phyloP scores from a whole-genome alignment of 2,113 vertebrate genomes.

The Candoia aspera region DNA sequence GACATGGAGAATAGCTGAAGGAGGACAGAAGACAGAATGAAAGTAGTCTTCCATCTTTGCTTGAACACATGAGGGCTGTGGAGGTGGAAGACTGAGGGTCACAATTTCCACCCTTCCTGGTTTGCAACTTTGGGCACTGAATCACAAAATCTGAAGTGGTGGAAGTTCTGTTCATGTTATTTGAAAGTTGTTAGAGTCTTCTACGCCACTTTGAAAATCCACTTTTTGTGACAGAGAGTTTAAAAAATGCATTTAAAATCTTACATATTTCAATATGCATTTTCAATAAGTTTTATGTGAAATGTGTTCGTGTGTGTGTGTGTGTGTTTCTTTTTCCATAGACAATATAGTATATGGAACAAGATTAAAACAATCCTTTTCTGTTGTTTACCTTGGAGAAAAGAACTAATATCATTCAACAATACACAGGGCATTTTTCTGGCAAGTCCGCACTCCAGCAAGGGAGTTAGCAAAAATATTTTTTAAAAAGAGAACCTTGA shows the following conservation, averaged over 20 bases:
- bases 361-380: neutral
- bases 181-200: neutral
- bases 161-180: neutral
- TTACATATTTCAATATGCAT: neutral
- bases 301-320: neutral
- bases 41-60: neutral
- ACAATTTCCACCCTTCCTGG: neutral
- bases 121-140: neutral
- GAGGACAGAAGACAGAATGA: neutral
- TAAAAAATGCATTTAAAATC: neutral
- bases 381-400: neutral
- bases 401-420: neutral
- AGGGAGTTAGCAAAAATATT: neutral
- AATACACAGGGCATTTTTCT: neutral
- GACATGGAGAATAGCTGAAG: neutral
- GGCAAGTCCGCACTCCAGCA: neutral
- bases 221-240: neutral
- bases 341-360: neutral
- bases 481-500: neutral
- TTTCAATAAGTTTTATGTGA: neutral
- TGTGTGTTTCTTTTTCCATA: neutral
- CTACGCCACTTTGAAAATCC: neutral
- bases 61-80: neutral
- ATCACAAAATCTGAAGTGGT: neutral
- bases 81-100: neutral